Base-by-base conservation (phyloP, 2,888 invertebrate species). In the Lagria hirta region DNA sequence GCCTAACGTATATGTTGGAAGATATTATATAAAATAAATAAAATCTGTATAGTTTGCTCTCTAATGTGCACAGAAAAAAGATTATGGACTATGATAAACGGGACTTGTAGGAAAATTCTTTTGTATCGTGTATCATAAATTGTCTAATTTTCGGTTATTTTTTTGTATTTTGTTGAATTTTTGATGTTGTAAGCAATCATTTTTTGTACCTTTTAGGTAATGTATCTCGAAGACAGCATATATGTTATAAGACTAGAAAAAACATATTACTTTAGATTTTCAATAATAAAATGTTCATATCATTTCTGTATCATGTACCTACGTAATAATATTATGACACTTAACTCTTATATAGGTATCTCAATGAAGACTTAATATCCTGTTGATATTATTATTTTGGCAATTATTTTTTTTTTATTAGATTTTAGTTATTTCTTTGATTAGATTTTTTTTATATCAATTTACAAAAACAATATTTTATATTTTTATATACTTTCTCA, bases 1-100 rank as follows among this genome's bases (percentile, higher is more conserved):
- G 68, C 68, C 68, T 70, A 69, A 65, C 57, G 54, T 60, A 56
- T 54, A 54, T 58, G 55, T 57, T 58, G 51, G 49, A 50, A 52
- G 37, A 48, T 43, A 33, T 48, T 38, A 42, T 30, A 33, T 29
- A 46, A 38, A 34, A 44, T 35, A 34, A 40, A 34, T 23, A 45
- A 49, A 50, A 51, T 51, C 49, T 51, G 42, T 55, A 54, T 55
- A 53, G 50, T 49, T 49, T 50, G 46, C 46, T 47, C n/a, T n/a
- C 51, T 48, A 50, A 54, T 61, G 62, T 60, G 61, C 61, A 62
- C 60, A 60, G 60, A 55, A 51, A n/a, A n/a, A n/a, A n/a, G n/a
- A n/a, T n/a, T 52, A 56, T 56, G 58, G 56, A 56, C 49, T 40
- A 23, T 41, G 12, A 20, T 15, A 26, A 34, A 32, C 20, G n/a